A percentile compares a stretch with the other conserved stretches of the same genome.
phyloP scores from a whole-genome alignment of 2,888 invertebrate genomes.

The Conus canariensis region DNA sequence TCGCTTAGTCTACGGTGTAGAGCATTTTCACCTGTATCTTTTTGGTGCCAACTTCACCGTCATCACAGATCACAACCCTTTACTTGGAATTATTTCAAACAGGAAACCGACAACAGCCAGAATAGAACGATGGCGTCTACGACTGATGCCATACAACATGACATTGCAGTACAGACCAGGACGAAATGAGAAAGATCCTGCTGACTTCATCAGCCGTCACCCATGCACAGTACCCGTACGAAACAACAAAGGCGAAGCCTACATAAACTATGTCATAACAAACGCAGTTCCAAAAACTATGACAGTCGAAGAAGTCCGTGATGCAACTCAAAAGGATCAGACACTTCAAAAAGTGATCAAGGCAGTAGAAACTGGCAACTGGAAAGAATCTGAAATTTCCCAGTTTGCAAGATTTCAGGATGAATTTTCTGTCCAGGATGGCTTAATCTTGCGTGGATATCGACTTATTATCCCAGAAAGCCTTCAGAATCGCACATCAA shows the following conservation, averaged over 20 bases:
- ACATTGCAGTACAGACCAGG: constrained; percentile 49
- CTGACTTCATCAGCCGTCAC: constrained; percentile 48
- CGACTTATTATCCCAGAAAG: constrained; percentile 55
- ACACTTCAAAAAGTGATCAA: constrained; percentile 45
- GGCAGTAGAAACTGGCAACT: constrained; percentile 47
- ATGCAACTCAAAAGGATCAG: constrained; percentile 42
- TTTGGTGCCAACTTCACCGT: constrained; percentile 43
- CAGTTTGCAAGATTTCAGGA: constrained; percentile 40
- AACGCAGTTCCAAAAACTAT: constrained; percentile 53
- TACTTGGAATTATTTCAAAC: too few species aligned
- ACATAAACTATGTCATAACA: constrained; percentile 45
- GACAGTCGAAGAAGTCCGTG: constrained; percentile 50
- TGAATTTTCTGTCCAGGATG: constrained; percentile 38
- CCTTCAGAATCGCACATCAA: constrained; percentile 56
- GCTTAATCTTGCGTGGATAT: constrained; percentile 29
- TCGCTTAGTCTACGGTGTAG: constrained; percentile 60
- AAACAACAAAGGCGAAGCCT: constrained; percentile 51
- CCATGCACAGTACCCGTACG: constrained; percentile 43
- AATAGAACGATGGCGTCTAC: too few species aligned
- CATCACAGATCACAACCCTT: too few species aligned
- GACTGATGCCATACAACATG: constrained; percentile 49
- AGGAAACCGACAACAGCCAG: too few species aligned
- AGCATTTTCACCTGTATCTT: constrained; percentile 52
- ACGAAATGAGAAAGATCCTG: constrained; percentile 50
- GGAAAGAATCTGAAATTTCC: constrained; percentile 38